Evolutionary conservation across 2,113 vertebrate species (phyloP).

Genomic region (Cervus canadensis): DNA sequence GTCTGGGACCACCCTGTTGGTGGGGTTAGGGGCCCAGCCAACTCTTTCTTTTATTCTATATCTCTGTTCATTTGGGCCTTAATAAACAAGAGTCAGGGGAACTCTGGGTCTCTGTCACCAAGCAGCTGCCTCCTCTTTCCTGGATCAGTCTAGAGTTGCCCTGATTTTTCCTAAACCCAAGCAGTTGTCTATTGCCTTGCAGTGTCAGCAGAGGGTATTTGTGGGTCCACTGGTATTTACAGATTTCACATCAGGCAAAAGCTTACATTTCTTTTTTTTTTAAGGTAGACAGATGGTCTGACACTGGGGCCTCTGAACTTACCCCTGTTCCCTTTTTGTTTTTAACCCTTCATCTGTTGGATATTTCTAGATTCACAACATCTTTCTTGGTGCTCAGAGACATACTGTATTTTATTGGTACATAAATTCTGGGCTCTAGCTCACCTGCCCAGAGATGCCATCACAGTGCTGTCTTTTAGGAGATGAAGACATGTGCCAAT

Average conservation of each 20-base stretch:
- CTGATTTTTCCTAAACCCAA: conserved; percentile 50
- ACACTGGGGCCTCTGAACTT: neutral
- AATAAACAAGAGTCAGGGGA: conserved; percentile 1
- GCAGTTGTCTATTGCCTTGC: conserved; percentile 52
- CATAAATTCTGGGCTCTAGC: neutral
- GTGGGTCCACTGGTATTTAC: neutral
- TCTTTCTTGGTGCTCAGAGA: neutral
- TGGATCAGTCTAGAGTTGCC: conserved; percentile 58
- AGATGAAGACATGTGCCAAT: neutral
- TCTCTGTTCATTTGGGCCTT: conserved; percentile 39
- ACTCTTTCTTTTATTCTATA: conserved; percentile 43
- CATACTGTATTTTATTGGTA: neutral
- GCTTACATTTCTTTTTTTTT: conserved; percentile 24
- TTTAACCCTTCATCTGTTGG: conserved; percentile 39
- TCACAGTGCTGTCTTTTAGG: neutral
- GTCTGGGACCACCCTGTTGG: conserved; percentile 58
- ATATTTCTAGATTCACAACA: neutral
- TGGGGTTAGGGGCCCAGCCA: conserved; percentile 6
- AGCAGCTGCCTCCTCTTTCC: conserved; percentile 62
- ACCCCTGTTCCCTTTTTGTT: neutral
- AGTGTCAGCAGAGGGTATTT: conserved; percentile 33
- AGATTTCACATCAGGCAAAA: conserved; percentile 42
- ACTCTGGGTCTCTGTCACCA: neutral
- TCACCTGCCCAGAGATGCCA: neutral
- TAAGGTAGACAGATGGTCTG: conserved; percentile 10